phyloP scores from a whole-genome alignment of 2,888 invertebrate genomes.

The Polietes domitor region DNA sequence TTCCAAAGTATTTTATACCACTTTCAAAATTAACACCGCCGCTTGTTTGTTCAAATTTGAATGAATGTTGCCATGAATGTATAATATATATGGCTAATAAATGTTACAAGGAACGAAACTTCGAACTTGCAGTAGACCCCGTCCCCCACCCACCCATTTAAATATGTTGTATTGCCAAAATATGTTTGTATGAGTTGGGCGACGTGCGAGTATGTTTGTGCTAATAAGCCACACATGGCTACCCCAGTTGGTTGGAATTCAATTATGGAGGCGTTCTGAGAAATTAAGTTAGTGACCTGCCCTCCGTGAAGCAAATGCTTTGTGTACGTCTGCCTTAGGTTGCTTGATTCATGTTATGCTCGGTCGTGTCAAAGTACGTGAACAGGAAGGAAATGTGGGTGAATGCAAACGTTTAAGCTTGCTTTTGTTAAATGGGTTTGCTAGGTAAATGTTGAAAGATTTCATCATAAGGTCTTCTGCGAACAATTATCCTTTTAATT shows the following conservation, averaged over 20 bases:
- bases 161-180: neutral
- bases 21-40: no score
- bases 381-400: neutral
- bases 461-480: no score
- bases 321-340: no score
- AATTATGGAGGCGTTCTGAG: constrained; percentile 10
- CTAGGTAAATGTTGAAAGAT: no score
- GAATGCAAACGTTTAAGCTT: neutral
- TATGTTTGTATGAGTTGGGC: neutral
- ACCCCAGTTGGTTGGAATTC: neutral
- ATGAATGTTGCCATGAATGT: no score
- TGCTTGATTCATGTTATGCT: neutral
- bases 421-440: no score
- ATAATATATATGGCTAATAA: neutral
- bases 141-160: no score
- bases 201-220: neutral
- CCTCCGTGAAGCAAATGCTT: neutral
- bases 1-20: no score
- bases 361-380: neutral
- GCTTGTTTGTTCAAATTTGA: no score
- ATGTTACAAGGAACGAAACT: neutral
- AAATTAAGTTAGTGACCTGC: constrained; percentile 5
- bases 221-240: neutral
- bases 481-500: no score
- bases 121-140: neutral